A percentile compares a stretch with the other conserved stretches of the same genome.
phyloP scores from a whole-genome alignment of 2,797 vertebrate genomes.

The Garrulus glandarius region DNA sequence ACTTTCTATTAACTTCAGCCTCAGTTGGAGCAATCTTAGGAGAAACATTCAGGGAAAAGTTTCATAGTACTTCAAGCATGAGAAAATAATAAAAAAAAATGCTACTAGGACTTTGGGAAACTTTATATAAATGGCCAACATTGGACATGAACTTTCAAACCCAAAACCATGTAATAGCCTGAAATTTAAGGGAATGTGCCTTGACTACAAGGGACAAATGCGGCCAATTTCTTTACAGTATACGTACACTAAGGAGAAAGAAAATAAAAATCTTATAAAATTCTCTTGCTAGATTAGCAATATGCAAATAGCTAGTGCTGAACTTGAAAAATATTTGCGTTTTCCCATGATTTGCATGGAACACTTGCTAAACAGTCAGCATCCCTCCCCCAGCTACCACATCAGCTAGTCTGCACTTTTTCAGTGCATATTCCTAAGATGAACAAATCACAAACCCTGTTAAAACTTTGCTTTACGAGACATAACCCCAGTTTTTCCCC shows the following conservation, averaged over 20 bases:
- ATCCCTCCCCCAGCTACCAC: neutral
- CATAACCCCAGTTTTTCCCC: neutral
- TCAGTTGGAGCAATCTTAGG: neutral
- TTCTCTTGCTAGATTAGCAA: neutral
- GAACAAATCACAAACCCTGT: neutral
- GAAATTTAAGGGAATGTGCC: neutral
- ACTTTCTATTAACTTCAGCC: neutral
- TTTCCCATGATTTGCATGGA: neutral
- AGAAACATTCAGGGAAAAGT: neutral
- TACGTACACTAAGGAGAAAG: neutral
- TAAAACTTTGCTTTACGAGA: neutral
- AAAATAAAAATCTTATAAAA: neutral
- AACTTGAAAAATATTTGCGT: neutral
- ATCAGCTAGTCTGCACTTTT: neutral
- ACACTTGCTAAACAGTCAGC: neutral
- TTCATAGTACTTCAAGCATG: neutral
- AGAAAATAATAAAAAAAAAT: neutral
- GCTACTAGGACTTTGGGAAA: neutral
- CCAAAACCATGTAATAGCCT: neutral
- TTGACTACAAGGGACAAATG: neutral
- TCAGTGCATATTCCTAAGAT: neutral
- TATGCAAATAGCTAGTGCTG: neutral
- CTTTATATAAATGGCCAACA: neutral
- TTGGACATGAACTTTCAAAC: neutral
- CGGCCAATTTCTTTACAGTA: neutral